Conservation (phyloP, 2,888 invertebrate genomes). For the Lasioglossum pauxillum region DNA sequence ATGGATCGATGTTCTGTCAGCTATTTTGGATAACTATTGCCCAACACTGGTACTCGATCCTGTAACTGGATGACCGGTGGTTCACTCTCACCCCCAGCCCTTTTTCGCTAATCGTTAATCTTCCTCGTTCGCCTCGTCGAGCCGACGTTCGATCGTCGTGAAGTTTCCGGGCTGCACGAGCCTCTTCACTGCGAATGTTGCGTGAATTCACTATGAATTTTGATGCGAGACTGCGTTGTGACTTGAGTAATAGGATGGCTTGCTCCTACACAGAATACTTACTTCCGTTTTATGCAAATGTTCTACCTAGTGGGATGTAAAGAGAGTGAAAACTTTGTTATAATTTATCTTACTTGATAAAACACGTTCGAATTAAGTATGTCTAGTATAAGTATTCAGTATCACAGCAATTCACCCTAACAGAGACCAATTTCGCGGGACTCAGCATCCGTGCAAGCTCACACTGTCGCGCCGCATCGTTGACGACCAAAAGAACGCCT, state of each 20-base stretch:
- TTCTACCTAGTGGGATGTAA: not conserved
- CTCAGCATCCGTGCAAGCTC: not conserved
- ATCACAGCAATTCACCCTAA: not conserved
- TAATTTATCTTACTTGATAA: not conserved
- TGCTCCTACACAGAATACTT: not conserved
- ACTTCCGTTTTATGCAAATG: not conserved
- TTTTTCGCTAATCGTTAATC: not conserved
- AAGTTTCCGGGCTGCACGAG: slow-evolving; percentile 21
- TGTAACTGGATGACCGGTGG: slow-evolving; percentile 62
- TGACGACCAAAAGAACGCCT: not conserved
- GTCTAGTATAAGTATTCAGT: not conserved
- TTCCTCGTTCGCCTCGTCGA: slow-evolving; percentile 59
- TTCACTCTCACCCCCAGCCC: slow-evolving; percentile 35
- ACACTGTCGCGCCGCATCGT: not conserved
- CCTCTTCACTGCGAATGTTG: not conserved
- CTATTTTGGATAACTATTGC: not conserved
- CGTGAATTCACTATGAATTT: not conserved
- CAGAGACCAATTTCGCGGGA: not conserved
- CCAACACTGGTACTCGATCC: slow-evolving; percentile 18
- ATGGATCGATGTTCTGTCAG: not conserved
- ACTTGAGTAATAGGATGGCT: not conserved
- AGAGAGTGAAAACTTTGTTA: not conserved
- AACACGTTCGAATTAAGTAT: too few relatives aligned
- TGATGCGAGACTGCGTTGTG: not conserved
- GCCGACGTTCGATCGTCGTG: slow-evolving; percentile 58